phyloP scores from a whole-genome alignment of 1,140 invertebrate genomes.

The Belonocnema kinseyi region DNA sequence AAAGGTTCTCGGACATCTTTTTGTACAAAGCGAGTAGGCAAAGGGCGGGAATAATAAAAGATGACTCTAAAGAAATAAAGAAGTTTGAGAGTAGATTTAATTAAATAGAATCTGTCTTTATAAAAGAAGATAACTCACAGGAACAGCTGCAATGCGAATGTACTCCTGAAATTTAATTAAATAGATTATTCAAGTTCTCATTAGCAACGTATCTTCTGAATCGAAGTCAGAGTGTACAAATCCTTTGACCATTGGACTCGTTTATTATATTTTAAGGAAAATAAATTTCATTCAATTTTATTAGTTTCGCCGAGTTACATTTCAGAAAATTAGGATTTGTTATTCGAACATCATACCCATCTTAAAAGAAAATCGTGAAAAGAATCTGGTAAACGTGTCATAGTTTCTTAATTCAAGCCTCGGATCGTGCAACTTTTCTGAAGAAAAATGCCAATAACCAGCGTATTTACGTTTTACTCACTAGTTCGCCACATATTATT shows the following conservation, averaged over 20 bases:
- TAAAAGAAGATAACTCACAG: background rate
- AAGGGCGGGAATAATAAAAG: background rate
- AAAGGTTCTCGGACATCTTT: background rate
- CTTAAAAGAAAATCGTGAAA: no score
- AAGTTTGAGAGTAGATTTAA: background rate
- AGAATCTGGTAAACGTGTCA: no score
- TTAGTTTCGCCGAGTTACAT: no score
- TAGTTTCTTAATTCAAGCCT: no score
- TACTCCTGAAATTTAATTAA: constrained; percentile 18
- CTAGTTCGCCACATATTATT: no score
- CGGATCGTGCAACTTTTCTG: no score
- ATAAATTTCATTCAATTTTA: no score
- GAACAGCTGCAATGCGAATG: background rate
- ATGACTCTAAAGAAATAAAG: background rate
- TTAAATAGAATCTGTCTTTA: constrained; percentile 15
- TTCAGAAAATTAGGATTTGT: no score
- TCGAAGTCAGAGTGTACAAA: background rate
- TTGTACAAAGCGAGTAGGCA: background rate
- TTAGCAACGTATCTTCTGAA: background rate
- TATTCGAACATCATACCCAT: no score
- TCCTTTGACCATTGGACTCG: background rate
- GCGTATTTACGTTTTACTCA: no score
- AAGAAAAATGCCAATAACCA: no score
- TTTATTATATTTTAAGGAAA: no score
- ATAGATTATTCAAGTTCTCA: constrained; percentile 1